These are phyloP conservation scores for Notarius lentiginosus DNA, from an alignment of 2,113 vertebrate genomes.

Conservation along the genomic window DNA sequence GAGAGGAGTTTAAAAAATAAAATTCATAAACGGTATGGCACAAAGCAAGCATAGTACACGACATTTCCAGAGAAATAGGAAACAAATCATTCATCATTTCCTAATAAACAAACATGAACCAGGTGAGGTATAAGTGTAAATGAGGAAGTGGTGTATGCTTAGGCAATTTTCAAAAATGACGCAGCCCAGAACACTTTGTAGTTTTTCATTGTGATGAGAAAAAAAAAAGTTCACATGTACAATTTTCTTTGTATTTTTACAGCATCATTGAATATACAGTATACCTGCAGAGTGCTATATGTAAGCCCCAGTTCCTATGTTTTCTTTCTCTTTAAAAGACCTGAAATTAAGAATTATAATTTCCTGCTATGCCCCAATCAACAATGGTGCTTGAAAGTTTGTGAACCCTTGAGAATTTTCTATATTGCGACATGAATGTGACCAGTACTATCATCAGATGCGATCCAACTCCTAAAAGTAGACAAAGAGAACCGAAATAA, in stretches of 20 bases:
- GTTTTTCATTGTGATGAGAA: background rate
- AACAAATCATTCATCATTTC: background rate
- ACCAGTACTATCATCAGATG: too few species aligned
- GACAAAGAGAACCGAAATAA: too few species aligned
- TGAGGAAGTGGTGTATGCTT: background rate
- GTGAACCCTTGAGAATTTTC: too few species aligned
- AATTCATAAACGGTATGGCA: too few species aligned
- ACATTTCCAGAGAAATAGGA: background rate
- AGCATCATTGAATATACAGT: background rate
- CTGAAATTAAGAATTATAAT: background rate
- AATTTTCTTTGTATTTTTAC: background rate
- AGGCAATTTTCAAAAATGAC: background rate
- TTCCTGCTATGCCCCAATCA: constrained; percentile 15
- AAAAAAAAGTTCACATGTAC: background rate
- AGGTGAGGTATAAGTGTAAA: background rate
- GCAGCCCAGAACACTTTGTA: background rate
- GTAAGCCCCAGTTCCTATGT: background rate
- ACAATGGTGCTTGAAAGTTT: background rate
- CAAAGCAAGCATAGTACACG: background rate
- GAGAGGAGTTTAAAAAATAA: background rate
- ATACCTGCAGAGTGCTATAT: background rate
- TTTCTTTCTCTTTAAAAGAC: constrained; percentile 10
- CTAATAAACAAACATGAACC: background rate
- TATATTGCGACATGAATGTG: too few species aligned
- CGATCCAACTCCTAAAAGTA: too few species aligned